Conservation (phyloP, 2,797 vertebrate genomes). For the Enteromius mattozi region DNA sequence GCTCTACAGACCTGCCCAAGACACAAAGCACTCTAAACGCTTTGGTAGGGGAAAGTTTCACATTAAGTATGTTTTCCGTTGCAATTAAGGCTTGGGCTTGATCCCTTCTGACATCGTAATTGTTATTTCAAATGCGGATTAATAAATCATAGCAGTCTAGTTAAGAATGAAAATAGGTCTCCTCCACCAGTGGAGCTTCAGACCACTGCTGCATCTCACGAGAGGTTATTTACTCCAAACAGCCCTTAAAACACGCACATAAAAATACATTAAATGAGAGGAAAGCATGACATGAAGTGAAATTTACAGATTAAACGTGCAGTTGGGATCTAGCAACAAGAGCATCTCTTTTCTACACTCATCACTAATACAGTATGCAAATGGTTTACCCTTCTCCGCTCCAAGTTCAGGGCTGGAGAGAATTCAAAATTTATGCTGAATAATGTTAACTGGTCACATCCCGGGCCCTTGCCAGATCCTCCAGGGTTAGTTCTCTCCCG, state of each 20-base stretch:
- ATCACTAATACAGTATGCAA: constrained; percentile 77
- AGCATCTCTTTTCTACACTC: constrained; percentile 64
- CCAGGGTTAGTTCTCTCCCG: constrained; percentile 79
- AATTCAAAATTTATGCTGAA: constrained; percentile 86
- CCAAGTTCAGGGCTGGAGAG: constrained; percentile 69
- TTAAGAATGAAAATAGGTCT: constrained; percentile 93
- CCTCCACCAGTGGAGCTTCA: constrained; percentile 76
- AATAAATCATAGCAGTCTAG: constrained; percentile 93
- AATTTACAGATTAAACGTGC: constrained; percentile 60
- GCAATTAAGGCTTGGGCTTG: constrained; percentile 89
- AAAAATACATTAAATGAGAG: constrained; percentile 52
- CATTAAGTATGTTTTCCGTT: constrained; percentile 84
- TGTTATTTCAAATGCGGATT: constrained; percentile 95
- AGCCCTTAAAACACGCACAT: constrained; percentile 42
- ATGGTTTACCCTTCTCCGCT: constrained; percentile 66
- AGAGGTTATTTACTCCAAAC: constrained; percentile 58
- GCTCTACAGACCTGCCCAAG: constrained; percentile 35
- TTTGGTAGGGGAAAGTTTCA: constrained; percentile 54
- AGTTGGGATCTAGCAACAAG: constrained; percentile 67
- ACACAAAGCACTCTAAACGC: constrained; percentile 16
- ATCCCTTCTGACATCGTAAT: constrained; percentile 88
- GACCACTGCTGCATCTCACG: constrained; percentile 72
- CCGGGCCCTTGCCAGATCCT: constrained; percentile 73
- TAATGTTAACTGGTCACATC: constrained; percentile 82
- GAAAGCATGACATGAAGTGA: constrained; percentile 46